Evolutionary conservation across 2,888 invertebrate species (phyloP), one percentile per base, ranked within the genome.

Genomic region (Acanthopleura granulata): DNA sequence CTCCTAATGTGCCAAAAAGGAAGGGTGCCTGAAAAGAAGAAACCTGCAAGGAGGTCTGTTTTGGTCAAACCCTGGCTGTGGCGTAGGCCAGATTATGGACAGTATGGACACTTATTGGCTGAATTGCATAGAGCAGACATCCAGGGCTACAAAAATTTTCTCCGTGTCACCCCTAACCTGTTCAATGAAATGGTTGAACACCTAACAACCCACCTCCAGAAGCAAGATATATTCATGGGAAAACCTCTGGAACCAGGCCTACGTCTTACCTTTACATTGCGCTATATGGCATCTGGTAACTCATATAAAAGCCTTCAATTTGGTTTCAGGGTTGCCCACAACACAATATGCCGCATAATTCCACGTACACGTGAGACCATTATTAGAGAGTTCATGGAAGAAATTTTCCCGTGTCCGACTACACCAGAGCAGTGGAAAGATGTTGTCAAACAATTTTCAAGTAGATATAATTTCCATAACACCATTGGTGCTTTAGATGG

Each of bases 271-370:
- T 27, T 61, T 16, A 73, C 73, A 18, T 22, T 57, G 61, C 11
- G 73, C 9, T 61, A 57, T 29, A 25, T 73, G 25, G 71, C 70
- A 27, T 15, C 71, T 29, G 74, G 74, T 49, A 73, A 66, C 29
- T 49, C 49, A 25, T 75, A 75, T 49, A 30, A 72, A 12, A 27
- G 18, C n/a, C 61, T 77, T 25, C 62, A 72, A 51, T 75, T 72
- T 69, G 72, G 62, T 25, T 74, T 77, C 73, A 25, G 74, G 57
- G 75, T 77, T 15, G 66, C 75, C 14, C 72, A 72, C 49, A 72
- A 66, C 61, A 75, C 77, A 16, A 75, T 75, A 27, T 66, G 72
- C 1, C 69, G 66, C 12, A 51, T 77, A 18, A 75, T 77, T 27
- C 73, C 62, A 22, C 70, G 69, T 27, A 71, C 74, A 4, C 70